Evolutionary conservation across 2,888 invertebrate genomes (phyloP), one percentile per base, ranked within the genome.

Genomic region (Chrysolina americana): DNA sequence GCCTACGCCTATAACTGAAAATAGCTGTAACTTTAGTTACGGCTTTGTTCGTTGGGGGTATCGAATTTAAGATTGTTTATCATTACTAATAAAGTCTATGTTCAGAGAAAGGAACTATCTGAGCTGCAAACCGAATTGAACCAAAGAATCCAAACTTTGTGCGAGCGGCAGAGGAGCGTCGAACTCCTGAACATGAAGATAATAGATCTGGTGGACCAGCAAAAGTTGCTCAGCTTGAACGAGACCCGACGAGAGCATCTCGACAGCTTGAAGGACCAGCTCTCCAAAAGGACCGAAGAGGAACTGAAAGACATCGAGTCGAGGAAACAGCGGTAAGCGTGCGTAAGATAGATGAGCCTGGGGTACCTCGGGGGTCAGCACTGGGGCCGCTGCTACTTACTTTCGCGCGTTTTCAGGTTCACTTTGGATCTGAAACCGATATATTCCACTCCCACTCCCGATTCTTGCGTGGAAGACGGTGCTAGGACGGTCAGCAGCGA

Each of bases 141-240:
- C 84, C 91, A 88, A 71, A 92, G 91, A 82, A 92, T 91, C 81
- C 90, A 89, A 83, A 91, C 91, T 62, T 90, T 91, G 28, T 91
- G 92, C 59, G 91, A 92, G 28, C 91, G 92, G 77, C 91, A 92
- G 76, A 91, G 89, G 68, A 93, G 92, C 86, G 92, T 94, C 73
- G 92, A 93, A 83, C 89, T 91, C 80, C 89, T 95, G 81, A 94
- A 94, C 83, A 92, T 92, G 28, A 92, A 93, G 83, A 89, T 95
- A 76, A 89, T 92, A 66, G 89, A 93, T 71, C 89, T 95, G 63
- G 91, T 91, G 48, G 91, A 92, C 23, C 91, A 93, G 83, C 92
- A 93, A 82, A 88, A 90, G 62, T 76, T 68, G 9, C 68, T 85
- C 53, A 73, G 78, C 50, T 64, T 71, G 56, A 76, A 78, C 36